Evolutionary conservation across 2,797 vertebrate genomes (phyloP).

Genomic region (Esox lucius): DNA sequence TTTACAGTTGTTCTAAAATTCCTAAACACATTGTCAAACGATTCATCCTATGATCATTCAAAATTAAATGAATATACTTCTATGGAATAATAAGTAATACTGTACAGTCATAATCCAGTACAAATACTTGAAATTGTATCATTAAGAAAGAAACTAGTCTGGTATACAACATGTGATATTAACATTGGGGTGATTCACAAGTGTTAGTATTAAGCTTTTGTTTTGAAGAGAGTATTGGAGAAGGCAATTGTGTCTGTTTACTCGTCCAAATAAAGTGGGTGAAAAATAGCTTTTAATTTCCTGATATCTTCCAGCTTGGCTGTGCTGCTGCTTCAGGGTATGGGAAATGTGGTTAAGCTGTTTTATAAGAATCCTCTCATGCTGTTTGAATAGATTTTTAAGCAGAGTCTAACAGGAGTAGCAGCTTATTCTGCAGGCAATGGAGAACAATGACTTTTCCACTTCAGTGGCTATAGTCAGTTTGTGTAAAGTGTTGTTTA

Average conservation of each 20-base stretch:
- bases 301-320: conserved; percentile 2
- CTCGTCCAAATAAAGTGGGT: not conserved
- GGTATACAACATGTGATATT: not conserved
- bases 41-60: too few relatives aligned
- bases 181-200: not conserved
- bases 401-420: conserved; percentile 14
- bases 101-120: not conserved
- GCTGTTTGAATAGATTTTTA: conserved; percentile 18
- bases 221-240: not conserved
- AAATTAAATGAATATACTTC: too few relatives aligned
- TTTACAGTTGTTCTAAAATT: too few relatives aligned
- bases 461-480: not conserved
- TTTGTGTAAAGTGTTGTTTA: conserved; percentile 49
- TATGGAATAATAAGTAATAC: not conserved
- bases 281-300: conserved; percentile 14
- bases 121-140: not conserved
- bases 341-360: conserved; percentile 9
- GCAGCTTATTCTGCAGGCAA: conserved; percentile 7
- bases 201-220: not conserved
- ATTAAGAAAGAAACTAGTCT: not conserved
- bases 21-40: too few relatives aligned
- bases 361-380: conserved; percentile 8
- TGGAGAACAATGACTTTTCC: not conserved
- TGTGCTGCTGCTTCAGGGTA: conserved; percentile 5
- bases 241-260: not conserved